These are phyloP conservation scores for Hypomecis punctinalis DNA, from an alignment of 2,888 invertebrate genomes.

Conservation along the genomic window DNA sequence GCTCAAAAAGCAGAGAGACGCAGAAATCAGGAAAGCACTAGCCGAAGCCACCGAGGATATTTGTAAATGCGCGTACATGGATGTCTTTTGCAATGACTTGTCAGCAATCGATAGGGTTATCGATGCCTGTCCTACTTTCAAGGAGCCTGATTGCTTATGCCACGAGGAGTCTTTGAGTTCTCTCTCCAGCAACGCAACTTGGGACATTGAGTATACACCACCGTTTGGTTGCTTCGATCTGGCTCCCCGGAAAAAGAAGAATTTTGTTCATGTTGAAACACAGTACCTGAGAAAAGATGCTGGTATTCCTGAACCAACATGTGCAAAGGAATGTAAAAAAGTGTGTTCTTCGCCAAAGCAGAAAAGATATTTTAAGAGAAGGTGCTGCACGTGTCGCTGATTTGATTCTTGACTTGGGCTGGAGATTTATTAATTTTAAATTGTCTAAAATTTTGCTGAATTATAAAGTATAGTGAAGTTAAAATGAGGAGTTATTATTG, in stretches of 20 bases:
- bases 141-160: conserved; percentile 76
- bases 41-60: conserved; percentile 76
- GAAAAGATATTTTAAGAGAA: conserved; percentile 3
- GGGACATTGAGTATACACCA: conserved; percentile 90
- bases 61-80: conserved; percentile 83
- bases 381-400: conserved; percentile 55
- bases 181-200: conserved; percentile 85
- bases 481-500: no score
- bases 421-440: conserved; percentile 11
- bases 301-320: conserved; percentile 60
- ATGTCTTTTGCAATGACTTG: conserved; percentile 77
- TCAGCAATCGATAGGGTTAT: conserved; percentile 77
- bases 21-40: conserved; percentile 78
- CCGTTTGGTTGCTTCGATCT: conserved; percentile 88
- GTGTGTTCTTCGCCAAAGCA: neutral
- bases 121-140: conserved; percentile 75
- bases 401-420: conserved; percentile 4
- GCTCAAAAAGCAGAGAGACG: conserved; percentile 82
- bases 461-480: no score
- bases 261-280: conserved; percentile 85
- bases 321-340: conserved; percentile 1
- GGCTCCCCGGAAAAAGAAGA: conserved; percentile 76
- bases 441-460: neutral
- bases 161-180: conserved; percentile 73
- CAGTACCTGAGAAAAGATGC: conserved; percentile 86